Base-by-base conservation (phyloP, 2,797 vertebrate genomes). In the Limnodromus scolopaceus region DNA sequence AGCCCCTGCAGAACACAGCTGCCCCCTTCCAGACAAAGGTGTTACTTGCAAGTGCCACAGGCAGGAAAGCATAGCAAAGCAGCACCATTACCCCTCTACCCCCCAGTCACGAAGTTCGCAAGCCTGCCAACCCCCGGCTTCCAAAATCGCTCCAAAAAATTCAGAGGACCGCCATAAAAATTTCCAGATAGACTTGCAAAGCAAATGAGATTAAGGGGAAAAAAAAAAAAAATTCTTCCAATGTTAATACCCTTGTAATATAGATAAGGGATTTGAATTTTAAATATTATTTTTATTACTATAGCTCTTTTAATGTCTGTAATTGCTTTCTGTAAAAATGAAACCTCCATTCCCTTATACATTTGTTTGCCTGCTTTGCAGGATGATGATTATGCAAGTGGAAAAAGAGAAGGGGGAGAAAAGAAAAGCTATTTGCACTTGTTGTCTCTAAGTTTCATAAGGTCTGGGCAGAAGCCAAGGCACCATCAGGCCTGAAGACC, bases 251-350 rank as follows among this genome's bases (percentile, higher is more conserved):
- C 63, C 74, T 88, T 90, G 90, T 91, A 92, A 92, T 77, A 90
- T 7, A 91, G 94, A 92, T 92, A 97, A 95, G 90, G 90, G 84
- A 95, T 95, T 95, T 96, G 93, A 94, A 97, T 97, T 95, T 96
- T 90, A 97, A 97, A 95, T 84, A 89, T 89, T 86, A 92, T 93
- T 96, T 95, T 97, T 97, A 96, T 97, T 89, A 77, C 85, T 90
- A 45, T 57, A 79, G 85, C 70, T 96, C 94, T 88, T 97, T 94
- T 97, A 97, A 95, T 86, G 84, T 88, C 93, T 68, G 18, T 86
- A 94, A 96, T 96, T 96, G 92, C 93, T 95, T 93, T 95, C 83
- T 51, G 66, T 74, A 82, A 91, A 92, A 94, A 76, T 27, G 71
- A 86, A 87, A 85, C 90, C 43, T 83, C 51, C 39, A 24, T 72